Conservation (phyloP, 2,888 invertebrate species). For the Andrena bucephala region DNA sequence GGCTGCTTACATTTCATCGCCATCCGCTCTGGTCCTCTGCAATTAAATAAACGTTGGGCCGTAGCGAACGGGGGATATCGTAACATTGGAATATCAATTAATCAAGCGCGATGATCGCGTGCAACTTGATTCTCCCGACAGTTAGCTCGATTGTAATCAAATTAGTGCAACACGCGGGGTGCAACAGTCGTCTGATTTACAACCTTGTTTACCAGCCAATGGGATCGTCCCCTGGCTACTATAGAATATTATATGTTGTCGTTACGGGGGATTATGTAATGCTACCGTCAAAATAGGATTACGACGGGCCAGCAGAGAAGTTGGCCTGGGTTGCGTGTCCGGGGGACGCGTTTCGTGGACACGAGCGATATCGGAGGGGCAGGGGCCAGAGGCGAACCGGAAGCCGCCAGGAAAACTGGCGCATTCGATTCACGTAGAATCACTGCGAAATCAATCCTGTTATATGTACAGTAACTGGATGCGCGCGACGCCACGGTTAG, state of each 20-base stretch:
- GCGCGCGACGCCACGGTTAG: conserved; percentile 45
- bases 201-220: conserved; percentile 27
- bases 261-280: conserved; percentile 21
- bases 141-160: background rate
- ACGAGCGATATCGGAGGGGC: conserved; percentile 21
- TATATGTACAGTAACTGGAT: conserved; percentile 43
- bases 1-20: conserved; percentile 1
- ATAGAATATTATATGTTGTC: conserved; percentile 21
- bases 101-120: conserved; percentile 2
- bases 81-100: conserved; percentile 1
- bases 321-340: conserved; percentile 21
- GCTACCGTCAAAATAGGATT: conserved; percentile 50
- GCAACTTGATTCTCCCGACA: background rate
- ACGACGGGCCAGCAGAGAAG: conserved; percentile 48
- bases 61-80: background rate
- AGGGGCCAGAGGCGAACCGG: conserved; percentile 18
- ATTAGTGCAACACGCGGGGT: background rate
- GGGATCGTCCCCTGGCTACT: background rate
- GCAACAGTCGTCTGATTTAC: conserved; percentile 25
- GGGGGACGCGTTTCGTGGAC: conserved; percentile 21
- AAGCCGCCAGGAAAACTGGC: conserved; percentile 51
- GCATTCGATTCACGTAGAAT: conserved; percentile 71
- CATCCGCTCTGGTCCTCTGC: background rate
- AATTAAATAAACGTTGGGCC: background rate
- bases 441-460: conserved; percentile 74